Conservation (phyloP, 1,140 invertebrate genomes). For the Myzus persicae region DNA sequence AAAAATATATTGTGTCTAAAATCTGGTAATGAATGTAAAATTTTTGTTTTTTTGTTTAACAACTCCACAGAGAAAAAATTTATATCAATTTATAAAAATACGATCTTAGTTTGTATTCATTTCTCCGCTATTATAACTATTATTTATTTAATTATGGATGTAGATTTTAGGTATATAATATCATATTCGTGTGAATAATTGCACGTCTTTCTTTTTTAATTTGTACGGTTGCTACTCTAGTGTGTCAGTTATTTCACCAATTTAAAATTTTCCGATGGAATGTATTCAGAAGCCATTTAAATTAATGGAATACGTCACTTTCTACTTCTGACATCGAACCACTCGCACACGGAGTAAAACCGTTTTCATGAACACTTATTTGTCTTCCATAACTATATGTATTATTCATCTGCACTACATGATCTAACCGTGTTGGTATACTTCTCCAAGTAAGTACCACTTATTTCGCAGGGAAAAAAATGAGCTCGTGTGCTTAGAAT, state of each 20-base stretch:
- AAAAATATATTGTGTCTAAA: neutral
- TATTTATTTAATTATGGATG: neutral
- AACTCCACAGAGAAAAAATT: neutral
- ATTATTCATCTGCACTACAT: neutral
- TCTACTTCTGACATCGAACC: neutral
- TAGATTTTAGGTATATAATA: neutral
- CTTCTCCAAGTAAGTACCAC: neutral
- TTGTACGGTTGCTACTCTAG: neutral
- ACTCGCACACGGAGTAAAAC: neutral
- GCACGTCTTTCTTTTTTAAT: conserved; percentile 29
- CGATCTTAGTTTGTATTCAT: neutral
- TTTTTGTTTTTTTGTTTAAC: neutral
- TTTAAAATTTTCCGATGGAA: neutral
- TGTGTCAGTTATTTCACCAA: neutral
- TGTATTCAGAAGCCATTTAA: conserved; percentile 18
- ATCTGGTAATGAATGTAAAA: neutral
- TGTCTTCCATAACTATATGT: neutral
- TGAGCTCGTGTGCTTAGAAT: neutral
- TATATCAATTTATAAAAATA: neutral
- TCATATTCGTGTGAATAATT: conserved; percentile 3
- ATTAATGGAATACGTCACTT: conserved; percentile 15
- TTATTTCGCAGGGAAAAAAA: neutral
- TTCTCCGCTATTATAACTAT: neutral
- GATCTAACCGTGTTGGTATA: neutral
- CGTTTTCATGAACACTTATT: neutral